Evolutionary conservation across 2,113 vertebrate species (phyloP).

Genomic region (Otolemur garnettii): DNA sequence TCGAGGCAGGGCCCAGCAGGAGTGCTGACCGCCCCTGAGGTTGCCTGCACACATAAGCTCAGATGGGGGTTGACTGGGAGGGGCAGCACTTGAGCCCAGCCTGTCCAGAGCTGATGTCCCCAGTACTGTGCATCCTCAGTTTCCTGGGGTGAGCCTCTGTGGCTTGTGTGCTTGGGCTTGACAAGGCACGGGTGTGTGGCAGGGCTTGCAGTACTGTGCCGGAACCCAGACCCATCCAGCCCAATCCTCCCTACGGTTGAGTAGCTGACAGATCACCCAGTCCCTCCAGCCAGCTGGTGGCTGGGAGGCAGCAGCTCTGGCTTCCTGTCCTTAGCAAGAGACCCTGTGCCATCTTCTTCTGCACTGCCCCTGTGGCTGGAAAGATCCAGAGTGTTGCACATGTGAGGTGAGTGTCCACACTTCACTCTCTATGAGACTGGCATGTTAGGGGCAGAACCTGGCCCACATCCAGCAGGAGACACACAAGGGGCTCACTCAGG

Average conservation of each 20-base stretch:
- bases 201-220: rapidly evolving
- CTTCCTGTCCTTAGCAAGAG: neutral
- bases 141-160: rapidly evolving
- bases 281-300: rapidly evolving
- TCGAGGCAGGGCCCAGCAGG: rapidly evolving
- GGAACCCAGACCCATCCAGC: too few species aligned
- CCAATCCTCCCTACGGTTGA: rapidly evolving
- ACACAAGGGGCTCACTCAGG: rapidly evolving
- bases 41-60: too few species aligned
- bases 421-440: too few species aligned
- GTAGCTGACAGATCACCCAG: rapidly evolving
- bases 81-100: neutral
- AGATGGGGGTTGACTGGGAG: rapidly evolving
- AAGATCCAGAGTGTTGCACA: neutral
- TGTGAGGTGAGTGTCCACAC: rapidly evolving
- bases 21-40: neutral
- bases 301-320: neutral
- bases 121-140: rapidly evolving
- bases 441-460: neutral
- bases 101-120: rapidly evolving
- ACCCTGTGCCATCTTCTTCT: rapidly evolving
- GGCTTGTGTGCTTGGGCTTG: rapidly evolving
- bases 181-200: rapidly evolving
- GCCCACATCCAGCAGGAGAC: rapidly evolving
- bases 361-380: rapidly evolving